Conservation (phyloP, 2,113 vertebrate genomes). For the Scatophagus argus region DNA sequence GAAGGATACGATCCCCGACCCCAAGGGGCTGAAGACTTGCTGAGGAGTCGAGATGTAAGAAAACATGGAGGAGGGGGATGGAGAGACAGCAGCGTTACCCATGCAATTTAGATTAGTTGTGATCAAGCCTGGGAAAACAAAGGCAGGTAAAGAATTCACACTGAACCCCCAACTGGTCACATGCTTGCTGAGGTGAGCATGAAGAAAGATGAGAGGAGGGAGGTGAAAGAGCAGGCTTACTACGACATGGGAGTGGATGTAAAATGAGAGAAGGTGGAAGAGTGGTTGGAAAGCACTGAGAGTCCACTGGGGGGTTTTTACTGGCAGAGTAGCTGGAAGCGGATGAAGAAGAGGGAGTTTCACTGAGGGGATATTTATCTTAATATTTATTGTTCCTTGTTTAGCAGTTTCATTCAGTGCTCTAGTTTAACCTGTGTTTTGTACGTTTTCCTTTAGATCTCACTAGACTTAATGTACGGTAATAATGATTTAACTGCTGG, state of each 20-base stretch:
- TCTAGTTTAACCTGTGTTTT: neutral
- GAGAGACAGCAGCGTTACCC: neutral
- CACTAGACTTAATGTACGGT: neutral
- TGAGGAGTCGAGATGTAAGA: constrained; percentile 53
- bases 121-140: constrained; percentile 32
- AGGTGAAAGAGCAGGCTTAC: neutral
- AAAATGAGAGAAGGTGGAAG: neutral
- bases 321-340: neutral
- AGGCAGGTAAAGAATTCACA: constrained; percentile 14
- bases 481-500: neutral
- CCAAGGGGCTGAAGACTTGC: constrained; percentile 26
- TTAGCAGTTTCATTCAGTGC: neutral
- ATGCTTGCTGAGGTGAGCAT: neutral
- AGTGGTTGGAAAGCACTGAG: neutral
- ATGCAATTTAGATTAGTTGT: neutral
- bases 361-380: neutral
- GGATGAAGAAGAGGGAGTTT: neutral
- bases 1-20: constrained; percentile 44
- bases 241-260: neutral
- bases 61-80: constrained; percentile 13
- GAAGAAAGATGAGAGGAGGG: neutral
- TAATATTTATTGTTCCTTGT: neutral
- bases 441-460: neutral
- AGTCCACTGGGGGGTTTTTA: constrained; percentile 13
- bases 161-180: neutral